These are phyloP conservation scores for Iguana delicatissima DNA, from an alignment of 2,797 vertebrate genomes.

Conservation along the genomic window DNA sequence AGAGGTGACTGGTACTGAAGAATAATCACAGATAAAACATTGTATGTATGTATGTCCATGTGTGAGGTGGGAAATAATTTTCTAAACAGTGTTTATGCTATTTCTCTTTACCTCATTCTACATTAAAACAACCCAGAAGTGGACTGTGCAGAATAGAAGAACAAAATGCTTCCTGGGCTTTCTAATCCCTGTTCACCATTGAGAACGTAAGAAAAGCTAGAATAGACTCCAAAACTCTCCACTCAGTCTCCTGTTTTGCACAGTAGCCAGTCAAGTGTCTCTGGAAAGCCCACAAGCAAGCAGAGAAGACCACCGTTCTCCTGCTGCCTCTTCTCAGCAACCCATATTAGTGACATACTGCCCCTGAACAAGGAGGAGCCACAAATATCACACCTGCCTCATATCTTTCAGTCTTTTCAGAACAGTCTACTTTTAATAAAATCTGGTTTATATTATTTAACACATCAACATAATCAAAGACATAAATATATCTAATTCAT, in stretches of 20 bases:
- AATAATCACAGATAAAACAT: background rate
- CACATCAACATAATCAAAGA: background rate
- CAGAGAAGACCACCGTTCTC: background rate
- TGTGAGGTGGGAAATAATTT: background rate
- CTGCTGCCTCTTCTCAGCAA: background rate
- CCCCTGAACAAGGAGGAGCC: background rate
- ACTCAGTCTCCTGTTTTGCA: background rate
- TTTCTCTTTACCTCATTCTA: background rate
- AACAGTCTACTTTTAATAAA: conserved; percentile 9
- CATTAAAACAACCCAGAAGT: background rate
- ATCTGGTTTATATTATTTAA: conserved; percentile 22
- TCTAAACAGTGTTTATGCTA: background rate
- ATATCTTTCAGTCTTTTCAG: background rate
- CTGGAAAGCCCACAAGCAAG: background rate
- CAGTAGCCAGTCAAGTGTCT: background rate
- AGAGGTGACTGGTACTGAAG: background rate
- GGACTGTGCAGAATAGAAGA: background rate
- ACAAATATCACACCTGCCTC: background rate
- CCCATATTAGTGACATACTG: background rate
- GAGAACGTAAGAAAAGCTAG: background rate
- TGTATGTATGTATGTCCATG: background rate
- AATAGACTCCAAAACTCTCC: background rate
- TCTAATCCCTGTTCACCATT: background rate
- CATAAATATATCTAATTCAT: conserved; percentile 20
- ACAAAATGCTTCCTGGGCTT: background rate